These are phyloP conservation scores for Muricea muricata DNA, from an alignment of 92 coral and sea anemone genomes.

Conservation along the genomic window DNA sequence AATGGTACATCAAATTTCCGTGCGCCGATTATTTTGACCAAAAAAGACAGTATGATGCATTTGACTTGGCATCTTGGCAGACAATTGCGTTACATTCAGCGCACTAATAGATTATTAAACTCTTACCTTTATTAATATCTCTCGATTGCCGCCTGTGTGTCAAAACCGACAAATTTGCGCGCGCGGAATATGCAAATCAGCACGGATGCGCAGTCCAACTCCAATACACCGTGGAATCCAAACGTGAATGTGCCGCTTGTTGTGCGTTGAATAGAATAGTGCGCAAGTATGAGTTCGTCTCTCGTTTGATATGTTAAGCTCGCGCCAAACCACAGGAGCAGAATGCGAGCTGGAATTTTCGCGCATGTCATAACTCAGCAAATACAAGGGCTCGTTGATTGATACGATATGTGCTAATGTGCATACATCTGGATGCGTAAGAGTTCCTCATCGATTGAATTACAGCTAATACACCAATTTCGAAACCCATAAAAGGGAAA, in stretches of 20 bases:
- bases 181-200: slow-evolving; percentile 3
- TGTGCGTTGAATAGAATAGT: neutral
- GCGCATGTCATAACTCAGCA: slow-evolving; percentile 9
- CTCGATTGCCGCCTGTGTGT: neutral
- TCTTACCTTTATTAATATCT: neutral
- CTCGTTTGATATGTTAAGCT: neutral
- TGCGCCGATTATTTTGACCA: too few species aligned
- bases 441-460: neutral
- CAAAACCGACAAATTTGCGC: neutral
- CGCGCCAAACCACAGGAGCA: neutral
- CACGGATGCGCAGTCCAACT: neutral
- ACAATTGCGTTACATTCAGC: neutral
- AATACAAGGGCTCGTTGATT: neutral
- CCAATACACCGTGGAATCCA: neutral
- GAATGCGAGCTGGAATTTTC: neutral
- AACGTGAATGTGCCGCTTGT: neutral
- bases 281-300: neutral
- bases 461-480: neutral
- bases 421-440: neutral
- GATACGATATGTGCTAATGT: neutral
- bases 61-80: neutral
- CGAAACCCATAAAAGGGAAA: neutral
- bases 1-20: too few species aligned
- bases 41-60: too few species aligned
- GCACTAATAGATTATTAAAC: neutral